Percentiles rank a stretch among this genome's conserved stretches.
These are phyloP conservation scores for Nibea albiflora DNA, from an alignment of 2,113 vertebrate species.

Conservation along the genomic window DNA sequence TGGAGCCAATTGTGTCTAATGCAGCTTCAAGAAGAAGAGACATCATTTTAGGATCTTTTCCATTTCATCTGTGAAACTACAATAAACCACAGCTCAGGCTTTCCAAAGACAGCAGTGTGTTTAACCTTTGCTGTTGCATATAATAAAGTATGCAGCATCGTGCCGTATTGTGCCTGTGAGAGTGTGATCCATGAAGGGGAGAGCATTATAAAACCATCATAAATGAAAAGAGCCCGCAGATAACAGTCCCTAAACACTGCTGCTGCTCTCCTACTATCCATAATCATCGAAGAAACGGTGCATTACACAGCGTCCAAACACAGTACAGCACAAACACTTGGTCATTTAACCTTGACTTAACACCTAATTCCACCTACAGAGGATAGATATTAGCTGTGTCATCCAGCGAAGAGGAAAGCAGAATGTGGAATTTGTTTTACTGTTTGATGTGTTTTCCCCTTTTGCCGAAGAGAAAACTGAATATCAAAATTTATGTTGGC, in stretches of 20 bases:
- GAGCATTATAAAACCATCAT: constrained; percentile 71
- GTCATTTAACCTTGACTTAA: constrained; percentile 69
- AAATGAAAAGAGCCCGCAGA: constrained; percentile 71
- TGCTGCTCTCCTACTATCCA: constrained; percentile 48
- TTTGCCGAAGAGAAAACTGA: constrained; percentile 9
- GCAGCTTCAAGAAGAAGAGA: constrained; percentile 32
- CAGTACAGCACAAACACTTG: constrained; percentile 40
- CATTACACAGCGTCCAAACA: constrained; percentile 53
- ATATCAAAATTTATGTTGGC: not conserved
- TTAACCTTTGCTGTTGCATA: constrained; percentile 69
- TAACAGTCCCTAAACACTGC: constrained; percentile 66
- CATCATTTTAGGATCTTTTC: constrained; percentile 23
- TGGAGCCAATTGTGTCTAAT: constrained; percentile 14
- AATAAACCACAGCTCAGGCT: constrained; percentile 16
- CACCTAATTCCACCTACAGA: constrained; percentile 51
- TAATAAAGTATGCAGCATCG: constrained; percentile 66
- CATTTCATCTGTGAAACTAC: constrained; percentile 22
- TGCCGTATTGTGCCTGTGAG: constrained; percentile 54
- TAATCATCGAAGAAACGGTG: constrained; percentile 55
- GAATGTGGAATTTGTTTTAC: constrained; percentile 26
- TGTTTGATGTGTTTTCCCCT: constrained; percentile 16
- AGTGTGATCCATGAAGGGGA: constrained; percentile 75
- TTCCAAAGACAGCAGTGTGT: constrained; percentile 58
- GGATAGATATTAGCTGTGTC: constrained; percentile 46
- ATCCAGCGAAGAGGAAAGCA: constrained; percentile 37